Base-by-base conservation (phyloP, 2,113 vertebrate species). In the Centropus unirufus region DNA sequence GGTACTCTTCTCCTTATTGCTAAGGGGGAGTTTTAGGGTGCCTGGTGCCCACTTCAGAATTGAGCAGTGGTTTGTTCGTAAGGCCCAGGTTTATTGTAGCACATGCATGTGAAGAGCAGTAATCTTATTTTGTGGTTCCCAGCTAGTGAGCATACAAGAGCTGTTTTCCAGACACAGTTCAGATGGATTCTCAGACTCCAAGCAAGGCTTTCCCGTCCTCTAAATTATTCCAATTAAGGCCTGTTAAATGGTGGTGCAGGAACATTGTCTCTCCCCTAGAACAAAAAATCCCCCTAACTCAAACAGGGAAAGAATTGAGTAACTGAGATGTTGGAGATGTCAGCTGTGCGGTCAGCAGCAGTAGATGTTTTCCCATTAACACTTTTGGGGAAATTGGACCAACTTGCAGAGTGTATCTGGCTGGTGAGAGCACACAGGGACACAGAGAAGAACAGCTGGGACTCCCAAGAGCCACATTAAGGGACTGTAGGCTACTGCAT, bases 1-100 rank as follows among this genome's bases (percentile, higher is more conserved):
- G 98, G 99, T 99, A 97, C 24, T 79, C 36, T 46, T 77, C 76
- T 70, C 23, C 62, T 59, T 74, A 3, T 44, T 62, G 51, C 57
- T 83, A 10, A 14, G 40, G 69, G 26, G 24, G 36, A 46, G 6
- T 20, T 82, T 58, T 66, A 36, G 34, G 54, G 30, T 61, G 47
- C 40, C 39, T 22, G 34, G 8, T 90, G 22, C 46, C 47, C 30
- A 1, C 73, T 80, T 77, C 55, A 58, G 54, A 66, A 40, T 9
- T 36, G 49, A 70, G 32, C 47, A n/a, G 14, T 51, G 29, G 7
- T 27, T 92, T 94, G 24, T 58, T 87, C 54, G 74, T 54, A 46
- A 85, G 51, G 23, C 39, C 22, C 3, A 42, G 6, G 46, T 58
- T 77, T 40, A 42, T 12, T 42, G 16, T 61, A 47, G 34, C 32